phyloP scores from a whole-genome alignment of 2,797 vertebrate species.

The Streptopelia turtur region DNA sequence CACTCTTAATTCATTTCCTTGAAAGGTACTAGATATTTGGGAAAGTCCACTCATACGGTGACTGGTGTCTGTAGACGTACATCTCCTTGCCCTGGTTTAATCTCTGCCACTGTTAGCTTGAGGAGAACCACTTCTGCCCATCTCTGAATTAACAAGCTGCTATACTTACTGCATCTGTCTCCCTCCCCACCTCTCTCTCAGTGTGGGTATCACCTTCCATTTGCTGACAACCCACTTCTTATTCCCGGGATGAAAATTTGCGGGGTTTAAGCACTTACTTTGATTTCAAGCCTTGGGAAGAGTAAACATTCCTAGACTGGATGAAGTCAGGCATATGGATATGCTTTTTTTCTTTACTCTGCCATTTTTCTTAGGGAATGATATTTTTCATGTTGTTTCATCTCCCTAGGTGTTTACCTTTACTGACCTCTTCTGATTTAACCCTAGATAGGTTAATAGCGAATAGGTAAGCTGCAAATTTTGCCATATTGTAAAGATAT shows the following conservation, averaged over 20 bases:
- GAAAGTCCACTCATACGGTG: neutral
- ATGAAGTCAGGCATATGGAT: neutral
- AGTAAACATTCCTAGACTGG: neutral
- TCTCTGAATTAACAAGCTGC: neutral
- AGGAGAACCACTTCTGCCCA: neutral
- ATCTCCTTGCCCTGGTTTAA: neutral
- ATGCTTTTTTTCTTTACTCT: neutral
- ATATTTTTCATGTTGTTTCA: neutral
- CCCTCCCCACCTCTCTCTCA: neutral
- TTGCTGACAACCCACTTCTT: neutral
- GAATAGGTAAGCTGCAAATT: neutral
- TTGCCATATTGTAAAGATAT: neutral
- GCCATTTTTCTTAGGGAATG: neutral
- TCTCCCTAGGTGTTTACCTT: neutral
- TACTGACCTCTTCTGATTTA: slow-evolving; percentile 51
- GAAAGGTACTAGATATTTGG: neutral
- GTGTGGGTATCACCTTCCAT: neutral
- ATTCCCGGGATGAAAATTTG: neutral
- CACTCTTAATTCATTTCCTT: neutral
- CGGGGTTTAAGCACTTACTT: neutral
- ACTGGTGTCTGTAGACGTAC: neutral
- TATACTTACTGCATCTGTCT: neutral
- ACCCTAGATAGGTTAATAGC: neutral
- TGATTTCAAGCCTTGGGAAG: neutral
- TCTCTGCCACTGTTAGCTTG: neutral